Percentiles rank a stretch among this genome's conserved stretches.
phyloP scores from a whole-genome alignment of 2,113 vertebrate species.

The Ophthalmotilapia sp. region DNA sequence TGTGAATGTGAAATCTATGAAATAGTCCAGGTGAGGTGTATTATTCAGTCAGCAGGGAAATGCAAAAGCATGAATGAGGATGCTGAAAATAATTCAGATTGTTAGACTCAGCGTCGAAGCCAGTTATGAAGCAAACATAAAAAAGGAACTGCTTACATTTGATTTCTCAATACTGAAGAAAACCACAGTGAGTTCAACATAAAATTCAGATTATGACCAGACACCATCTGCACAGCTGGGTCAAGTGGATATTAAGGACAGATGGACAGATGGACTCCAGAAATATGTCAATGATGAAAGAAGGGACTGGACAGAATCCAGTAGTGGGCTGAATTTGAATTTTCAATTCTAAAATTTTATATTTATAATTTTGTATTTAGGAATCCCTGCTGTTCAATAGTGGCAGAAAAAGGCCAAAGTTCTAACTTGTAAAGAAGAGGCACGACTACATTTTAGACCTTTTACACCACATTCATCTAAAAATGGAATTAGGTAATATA shows the following conservation, averaged over 20 bases:
- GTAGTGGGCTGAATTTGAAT: neutral
- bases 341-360: neutral
- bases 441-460: neutral
- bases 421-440: neutral
- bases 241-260: neutral
- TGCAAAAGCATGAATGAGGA: neutral
- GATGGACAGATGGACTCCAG: neutral
- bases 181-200: neutral
- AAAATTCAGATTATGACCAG: neutral
- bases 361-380: neutral
- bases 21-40: neutral
- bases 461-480: neutral
- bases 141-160: constrained; percentile 6
- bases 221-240: neutral
- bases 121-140: neutral
- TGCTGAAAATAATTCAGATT: constrained; percentile 5
- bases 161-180: neutral
- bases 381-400: neutral
- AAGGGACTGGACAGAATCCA: neutral
- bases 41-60: neutral
- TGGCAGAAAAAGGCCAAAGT: neutral
- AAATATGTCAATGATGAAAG: neutral
- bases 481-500: neutral
- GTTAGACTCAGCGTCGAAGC: neutral
- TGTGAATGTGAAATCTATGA: constrained; percentile 18